Base-by-base conservation (phyloP, 2,113 vertebrate species). In the Carollia perspicillata region DNA sequence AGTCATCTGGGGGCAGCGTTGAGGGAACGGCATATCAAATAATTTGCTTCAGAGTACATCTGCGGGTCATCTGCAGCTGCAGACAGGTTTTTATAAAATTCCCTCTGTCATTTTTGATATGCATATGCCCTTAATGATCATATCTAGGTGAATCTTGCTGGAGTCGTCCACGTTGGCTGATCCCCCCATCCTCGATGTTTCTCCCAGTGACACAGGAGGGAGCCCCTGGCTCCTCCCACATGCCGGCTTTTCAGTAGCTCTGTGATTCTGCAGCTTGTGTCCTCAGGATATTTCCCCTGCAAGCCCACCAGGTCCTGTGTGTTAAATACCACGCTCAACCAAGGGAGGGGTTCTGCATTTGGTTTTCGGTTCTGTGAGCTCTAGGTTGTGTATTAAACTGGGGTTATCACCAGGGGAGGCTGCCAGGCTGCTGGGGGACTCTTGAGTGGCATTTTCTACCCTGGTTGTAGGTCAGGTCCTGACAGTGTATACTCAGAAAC, bases 121-220 rank as follows among this genome's bases (percentile, higher is more conserved):
- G 8, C 63, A 28, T 63, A 30, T 40, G 8, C 63, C 55, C 40
- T 92, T 40, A 51, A 30, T 1, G 81, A 60, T 60, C 16, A 4
- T 6, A 30, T 37, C 51, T 22, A 44, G 65, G 12, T 47, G 47
- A 80, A 26, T 92, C 40, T 81, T 35, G 68, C 44, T 14, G 3
- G 40, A 35, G 17, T 23, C 33, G 11, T 16, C 8, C 4, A 3
- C 14, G 35, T 28, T 74, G 72, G 14, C 16, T 23, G 33, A 58
- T 42, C 42, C 42, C 30, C 53, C 7, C 0, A 53, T 51, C 22
- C 16, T 0, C 6, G 2, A 83, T 22, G 4, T 77, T 86, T 40
- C 17, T 83, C 65, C 33, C 18, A 0, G 13, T 30, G 80, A 12
- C 42, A 26, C 0, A 0, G 1, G 12, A 68, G 0, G 1, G 16